Evolutionary conservation across 2,888 invertebrate genomes (phyloP).

Genomic region (Galeopsomyia nigrocyanea): DNA sequence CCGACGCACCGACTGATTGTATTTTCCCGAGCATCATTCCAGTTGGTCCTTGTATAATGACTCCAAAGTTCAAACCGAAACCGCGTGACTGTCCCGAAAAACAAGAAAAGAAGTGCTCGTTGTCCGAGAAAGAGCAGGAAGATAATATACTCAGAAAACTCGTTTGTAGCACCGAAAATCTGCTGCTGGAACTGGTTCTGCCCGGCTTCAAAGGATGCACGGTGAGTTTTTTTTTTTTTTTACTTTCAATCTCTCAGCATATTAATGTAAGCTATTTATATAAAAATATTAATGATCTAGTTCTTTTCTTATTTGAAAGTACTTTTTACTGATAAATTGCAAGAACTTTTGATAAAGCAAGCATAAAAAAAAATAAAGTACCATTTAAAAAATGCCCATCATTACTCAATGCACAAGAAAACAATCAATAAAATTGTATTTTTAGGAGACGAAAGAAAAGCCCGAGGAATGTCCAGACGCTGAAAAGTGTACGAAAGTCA

Average conservation of each 20-base stretch:
- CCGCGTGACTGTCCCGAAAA: conserved; percentile 51
- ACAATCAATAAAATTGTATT: too few species aligned
- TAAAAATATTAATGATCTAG: too few species aligned
- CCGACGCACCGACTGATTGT: conserved; percentile 50
- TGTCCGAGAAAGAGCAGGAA: conserved; percentile 49
- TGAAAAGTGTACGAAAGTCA: too few species aligned
- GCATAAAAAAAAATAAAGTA: too few species aligned
- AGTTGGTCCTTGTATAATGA: conserved; percentile 61
- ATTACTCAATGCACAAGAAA: too few species aligned
- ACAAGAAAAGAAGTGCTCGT: conserved; percentile 51
- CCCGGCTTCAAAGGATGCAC: conserved; percentile 47
- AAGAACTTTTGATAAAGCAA: too few species aligned
- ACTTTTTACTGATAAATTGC: too few species aligned
- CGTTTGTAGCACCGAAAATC: conserved; percentile 57
- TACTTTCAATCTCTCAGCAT: not conserved
- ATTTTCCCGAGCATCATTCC: conserved; percentile 59
- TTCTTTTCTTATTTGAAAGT: too few species aligned
- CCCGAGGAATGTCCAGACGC: too few species aligned
- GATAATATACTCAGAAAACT: conserved; percentile 53
- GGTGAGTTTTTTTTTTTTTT: conserved; percentile 1
- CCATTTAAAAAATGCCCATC: too few species aligned
- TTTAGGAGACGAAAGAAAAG: too few species aligned
- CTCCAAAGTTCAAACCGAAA: conserved; percentile 53
- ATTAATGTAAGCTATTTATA: too few species aligned
- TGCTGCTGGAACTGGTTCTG: conserved; percentile 61